Evolutionary conservation across 1,140 invertebrate species (phyloP).

Genomic region (Leptonema lineaticorne): DNA sequence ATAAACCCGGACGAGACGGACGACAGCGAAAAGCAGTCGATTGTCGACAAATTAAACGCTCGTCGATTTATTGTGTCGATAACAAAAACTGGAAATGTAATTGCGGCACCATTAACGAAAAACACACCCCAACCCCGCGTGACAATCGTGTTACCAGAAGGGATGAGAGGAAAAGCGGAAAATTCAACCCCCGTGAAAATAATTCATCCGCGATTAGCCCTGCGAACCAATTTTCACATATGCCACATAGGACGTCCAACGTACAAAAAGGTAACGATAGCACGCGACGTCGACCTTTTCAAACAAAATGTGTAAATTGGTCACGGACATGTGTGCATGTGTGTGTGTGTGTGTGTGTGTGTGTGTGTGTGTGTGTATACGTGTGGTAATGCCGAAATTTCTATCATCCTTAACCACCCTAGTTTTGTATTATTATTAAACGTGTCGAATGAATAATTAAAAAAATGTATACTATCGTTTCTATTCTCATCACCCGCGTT

Average conservation of each 20-base stretch:
- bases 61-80: slow-evolving; percentile 22
- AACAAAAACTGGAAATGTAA: slow-evolving; percentile 24
- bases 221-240: slow-evolving; percentile 12
- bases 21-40: no score
- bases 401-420: no score
- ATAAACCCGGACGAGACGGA: neutral
- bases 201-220: slow-evolving; percentile 9
- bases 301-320: slow-evolving; percentile 7
- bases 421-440: no score
- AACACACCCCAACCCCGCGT: no score
- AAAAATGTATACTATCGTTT: no score
- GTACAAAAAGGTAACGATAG: neutral
- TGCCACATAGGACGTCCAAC: neutral
- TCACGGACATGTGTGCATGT: slow-evolving; percentile 12
- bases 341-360: no score
- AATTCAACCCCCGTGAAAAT: neutral
- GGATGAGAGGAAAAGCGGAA: no score
- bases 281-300: slow-evolving; percentile 9
- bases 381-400: no score
- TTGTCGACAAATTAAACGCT: slow-evolving; percentile 18
- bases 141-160: no score
- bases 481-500: no score
- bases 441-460: no score
- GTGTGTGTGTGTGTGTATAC: no score
- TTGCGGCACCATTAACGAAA: slow-evolving; percentile 18